These are phyloP conservation scores for Galeopsomyia nigrocyanea DNA, from an alignment of 2,888 invertebrate species.

Conservation along the genomic window DNA sequence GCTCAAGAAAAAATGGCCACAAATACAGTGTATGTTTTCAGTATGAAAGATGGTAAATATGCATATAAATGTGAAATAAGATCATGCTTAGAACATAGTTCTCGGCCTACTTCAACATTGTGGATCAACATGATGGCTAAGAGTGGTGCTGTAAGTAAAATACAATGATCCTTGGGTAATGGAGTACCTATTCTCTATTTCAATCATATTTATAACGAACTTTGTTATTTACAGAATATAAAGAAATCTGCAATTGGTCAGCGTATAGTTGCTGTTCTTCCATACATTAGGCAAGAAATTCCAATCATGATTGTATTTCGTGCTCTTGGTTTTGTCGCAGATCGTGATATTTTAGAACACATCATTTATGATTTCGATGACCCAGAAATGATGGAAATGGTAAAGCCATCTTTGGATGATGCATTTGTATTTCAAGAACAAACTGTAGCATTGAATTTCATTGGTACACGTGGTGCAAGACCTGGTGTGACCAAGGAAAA, in stretches of 20 bases:
- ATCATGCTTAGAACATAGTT: conserved; percentile 92
- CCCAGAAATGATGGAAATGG: conserved; percentile 99
- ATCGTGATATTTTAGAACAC: conserved; percentile 98
- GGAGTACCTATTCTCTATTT: too few relatives aligned
- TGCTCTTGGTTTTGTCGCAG: conserved; percentile 99
- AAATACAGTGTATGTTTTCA: conserved; percentile 99
- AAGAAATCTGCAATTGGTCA: conserved; percentile 99
- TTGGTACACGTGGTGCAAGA: conserved; percentile 96
- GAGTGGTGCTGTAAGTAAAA: conserved; percentile 80
- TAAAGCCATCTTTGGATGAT: conserved; percentile 98
- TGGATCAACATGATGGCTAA: conserved; percentile 99
- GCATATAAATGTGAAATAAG: conserved; percentile 98
- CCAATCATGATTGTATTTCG: conserved; percentile 99
- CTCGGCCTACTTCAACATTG: conserved; percentile 95
- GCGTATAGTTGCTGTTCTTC: conserved; percentile 96
- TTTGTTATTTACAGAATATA: conserved; percentile 74
- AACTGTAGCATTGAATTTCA: conserved; percentile 98
- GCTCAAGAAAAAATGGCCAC: conserved; percentile 99
- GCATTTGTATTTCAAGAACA: conserved; percentile 99
- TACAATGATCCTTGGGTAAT: conserved; percentile 1
- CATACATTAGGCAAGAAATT: conserved; percentile 99
- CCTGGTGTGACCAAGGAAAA: conserved; percentile 99
- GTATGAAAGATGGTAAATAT: conserved; percentile 99
- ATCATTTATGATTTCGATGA: conserved; percentile 99
- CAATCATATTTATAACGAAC: conserved; percentile 5